Evolutionary conservation across 2,113 vertebrate species (phyloP).

Genomic region (Leptocoma aspasia): DNA sequence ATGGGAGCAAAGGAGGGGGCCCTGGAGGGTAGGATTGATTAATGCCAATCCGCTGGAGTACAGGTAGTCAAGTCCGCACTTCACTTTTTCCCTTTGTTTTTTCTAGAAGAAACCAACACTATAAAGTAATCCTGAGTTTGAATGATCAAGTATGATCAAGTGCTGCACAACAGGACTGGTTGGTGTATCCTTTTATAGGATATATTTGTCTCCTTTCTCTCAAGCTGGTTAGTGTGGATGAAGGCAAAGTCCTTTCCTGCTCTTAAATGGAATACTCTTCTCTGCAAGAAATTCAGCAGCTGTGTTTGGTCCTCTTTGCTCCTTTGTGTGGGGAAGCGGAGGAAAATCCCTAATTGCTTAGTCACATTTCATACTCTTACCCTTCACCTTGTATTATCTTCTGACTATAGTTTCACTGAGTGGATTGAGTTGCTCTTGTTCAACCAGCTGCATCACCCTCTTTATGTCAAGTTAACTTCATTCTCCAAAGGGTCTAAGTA

Average conservation of each 20-base stretch:
- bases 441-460: neutral
- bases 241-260: neutral
- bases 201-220: neutral
- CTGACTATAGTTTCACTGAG: neutral
- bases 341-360: neutral
- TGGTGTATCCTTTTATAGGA: neutral
- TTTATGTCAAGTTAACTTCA: neutral
- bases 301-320: neutral
- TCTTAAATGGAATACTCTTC: accelerated
- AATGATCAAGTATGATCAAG: neutral
- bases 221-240: neutral
- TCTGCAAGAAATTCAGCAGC: neutral
- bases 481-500: neutral
- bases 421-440: neutral
- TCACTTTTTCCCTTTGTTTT: neutral
- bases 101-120: neutral
- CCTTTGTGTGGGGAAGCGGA: neutral
- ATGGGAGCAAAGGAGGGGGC: neutral
- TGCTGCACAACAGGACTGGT: accelerated
- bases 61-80: accelerated
- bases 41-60: neutral
- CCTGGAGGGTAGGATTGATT: neutral
- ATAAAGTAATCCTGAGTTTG: neutral
- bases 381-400: neutral
- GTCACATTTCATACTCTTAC: neutral